Evolutionary conservation across 2,888 invertebrate species (phyloP), one percentile per base, ranked within the genome.

Genomic region (Magallana nippona): DNA sequence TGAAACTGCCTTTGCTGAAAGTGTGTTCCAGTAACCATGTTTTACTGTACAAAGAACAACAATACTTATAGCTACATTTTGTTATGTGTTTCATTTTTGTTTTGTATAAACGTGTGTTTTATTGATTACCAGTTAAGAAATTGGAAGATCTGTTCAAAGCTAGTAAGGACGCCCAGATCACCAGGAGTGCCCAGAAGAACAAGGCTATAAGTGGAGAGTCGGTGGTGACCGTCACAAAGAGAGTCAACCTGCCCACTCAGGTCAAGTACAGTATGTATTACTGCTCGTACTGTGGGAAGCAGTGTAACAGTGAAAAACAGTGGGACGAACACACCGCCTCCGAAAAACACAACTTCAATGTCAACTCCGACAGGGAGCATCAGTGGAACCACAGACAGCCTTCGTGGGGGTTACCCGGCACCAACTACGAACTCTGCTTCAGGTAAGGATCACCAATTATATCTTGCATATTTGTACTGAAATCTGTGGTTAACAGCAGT

Each of bases 301-400:
- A 89, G 63, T 93, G 92, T 87, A 91, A 91, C 87, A 92, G 91
- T 77, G 87, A 90, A 84, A 90, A 91, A 79, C 92, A 93, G 86
- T 92, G 93, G 92, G 93, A 93, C 55, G 91, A 91, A 11, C 94
- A 94, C 86, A 91, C 92, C 83, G 91, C 92, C 22, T 92, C 92
- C 1, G 90, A 90, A 78, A 89, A 90, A 79, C 94, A 94, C 87
- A 91, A 86, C 81, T 89, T 91, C 82, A 93, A 93, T 82, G 91
- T 93, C 13, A 92, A 92, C 87, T 92, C 91, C 0, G 94, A 93
- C 86, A 90, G 89, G 55, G 93, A 93, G 77, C 92, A 92, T 81
- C 93, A 93, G 89, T 94, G 94, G 94, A 94, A 93, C 87, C 92
- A 89, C 88, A 86, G 93, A 57, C 93, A 93, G 81, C 94, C 94